Evolutionary conservation across 2,888 invertebrate genomes (phyloP).

Genomic region (Drosophila monieri): DNA sequence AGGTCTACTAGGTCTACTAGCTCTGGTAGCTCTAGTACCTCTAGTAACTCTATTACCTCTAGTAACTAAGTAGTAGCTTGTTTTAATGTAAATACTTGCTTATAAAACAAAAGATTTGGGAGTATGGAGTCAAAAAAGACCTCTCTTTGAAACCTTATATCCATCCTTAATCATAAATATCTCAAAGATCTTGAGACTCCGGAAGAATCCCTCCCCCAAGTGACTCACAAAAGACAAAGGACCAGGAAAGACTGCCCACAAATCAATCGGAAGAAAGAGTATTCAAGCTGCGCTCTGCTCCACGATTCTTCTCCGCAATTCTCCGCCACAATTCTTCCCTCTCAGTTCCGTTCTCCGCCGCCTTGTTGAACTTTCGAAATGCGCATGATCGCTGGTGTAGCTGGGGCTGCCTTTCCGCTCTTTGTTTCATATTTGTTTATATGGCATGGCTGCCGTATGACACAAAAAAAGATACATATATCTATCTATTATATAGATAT

Average conservation of each 20-base stretch:
- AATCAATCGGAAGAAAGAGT: conserved; percentile 21
- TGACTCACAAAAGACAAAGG: conserved; percentile 8
- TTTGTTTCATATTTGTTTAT: conserved; percentile 69
- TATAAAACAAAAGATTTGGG: no score
- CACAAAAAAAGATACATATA: conserved; percentile 32
- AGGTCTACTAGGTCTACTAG: no score
- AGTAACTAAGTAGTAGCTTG: no score
- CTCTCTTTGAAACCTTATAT: no score
- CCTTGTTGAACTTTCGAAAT: conserved; percentile 65
- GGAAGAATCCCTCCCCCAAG: background rate
- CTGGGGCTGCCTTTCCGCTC: conserved; percentile 21
- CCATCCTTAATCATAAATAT: no score
- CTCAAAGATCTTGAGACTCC: background rate
- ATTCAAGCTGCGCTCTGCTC: conserved; percentile 23
- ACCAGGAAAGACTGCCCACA: no score
- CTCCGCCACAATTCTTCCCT: conserved; percentile 12
- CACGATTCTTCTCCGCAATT: background rate
- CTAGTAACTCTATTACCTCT: no score
- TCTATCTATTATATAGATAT: conserved; percentile 27
- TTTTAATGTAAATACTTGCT: no score
- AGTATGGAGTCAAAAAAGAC: no score
- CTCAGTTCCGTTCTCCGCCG: conserved; percentile 32
- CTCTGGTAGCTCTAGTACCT: no score
- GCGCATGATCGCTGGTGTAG: conserved; percentile 45
- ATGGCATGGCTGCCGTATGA: conserved; percentile 45